Base-by-base conservation (phyloP, 2,797 vertebrate genomes). In the Acanthis flammea region DNA sequence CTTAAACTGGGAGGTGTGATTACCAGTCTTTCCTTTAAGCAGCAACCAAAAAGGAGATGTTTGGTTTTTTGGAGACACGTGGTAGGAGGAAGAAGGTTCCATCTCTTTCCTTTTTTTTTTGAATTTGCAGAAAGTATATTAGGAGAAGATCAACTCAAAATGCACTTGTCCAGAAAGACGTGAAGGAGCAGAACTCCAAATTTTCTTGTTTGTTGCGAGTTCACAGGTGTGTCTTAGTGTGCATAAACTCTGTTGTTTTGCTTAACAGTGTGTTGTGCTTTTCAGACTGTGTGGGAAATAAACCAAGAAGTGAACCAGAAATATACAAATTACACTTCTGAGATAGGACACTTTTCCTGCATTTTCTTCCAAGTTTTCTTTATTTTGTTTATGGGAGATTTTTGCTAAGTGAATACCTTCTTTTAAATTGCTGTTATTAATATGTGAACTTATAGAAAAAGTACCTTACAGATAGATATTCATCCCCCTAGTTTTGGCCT, bases 41-140 rank as follows among this genome's bases (percentile, higher is more conserved):
- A 54, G 16, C 44, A 68, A 2, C 22, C 54, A 15, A 9, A 47
- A 67, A 21, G 24, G 48, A 28, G 19, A 10, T 24, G 11, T 19
- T 73, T 2, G 8, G 11, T 83, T 25, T 80, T 87, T 61, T 16
- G 28, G 66, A 80, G 19, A 25, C 10, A 9, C 0, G 0, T 57
- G 22, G 10, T 44, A 71, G 76, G 24, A 78, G 23, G 14, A 45
- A 68, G 37, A 47, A 58, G 5, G 19, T 72, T 87, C 18, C 4
- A 3, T 7, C 24, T 37, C 25, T n/a, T 61, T 7, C 12, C 22
- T 72, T 37, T 37, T 35, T 23, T 60, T 60, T 79, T 60, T 65
- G 25, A 65, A 31, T 78, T 78, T 84, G 42, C 12, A 48, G 41
- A 7, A 73, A 57, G 27, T 19, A 16, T 39, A 12, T 27, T 86